Percentiles rank a stretch among this genome's conserved stretches.
Evolutionary conservation across 1,140 invertebrate genomes (phyloP).

Genomic region (Drosophila sp.): DNA sequence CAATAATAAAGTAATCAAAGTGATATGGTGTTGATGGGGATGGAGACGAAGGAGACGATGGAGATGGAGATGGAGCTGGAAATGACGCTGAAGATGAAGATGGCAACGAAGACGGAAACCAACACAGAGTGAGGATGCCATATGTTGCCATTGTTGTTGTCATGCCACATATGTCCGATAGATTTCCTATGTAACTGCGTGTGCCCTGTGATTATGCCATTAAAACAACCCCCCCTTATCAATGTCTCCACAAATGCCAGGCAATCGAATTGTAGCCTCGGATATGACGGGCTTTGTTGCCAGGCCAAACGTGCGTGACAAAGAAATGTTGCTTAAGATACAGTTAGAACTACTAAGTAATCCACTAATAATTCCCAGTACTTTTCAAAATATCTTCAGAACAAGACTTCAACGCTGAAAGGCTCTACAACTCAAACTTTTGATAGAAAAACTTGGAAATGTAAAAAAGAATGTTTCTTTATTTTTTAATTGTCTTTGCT

Average conservation of each 20-base stretch:
- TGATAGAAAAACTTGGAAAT: too few relatives aligned
- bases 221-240: constrained; percentile 46
- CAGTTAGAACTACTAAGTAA: constrained; percentile 21
- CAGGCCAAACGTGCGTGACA: constrained; percentile 7
- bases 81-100: constrained; percentile 23
- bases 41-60: constrained; percentile 28
- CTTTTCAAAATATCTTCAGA: background rate
- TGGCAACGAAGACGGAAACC: too few relatives aligned
- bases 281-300: constrained; percentile 30
- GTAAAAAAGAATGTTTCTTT: background rate
- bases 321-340: constrained; percentile 6
- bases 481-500: too few relatives aligned
- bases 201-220: constrained; percentile 67
- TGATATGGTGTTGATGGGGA: constrained; percentile 75
- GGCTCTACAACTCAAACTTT: too few relatives aligned
- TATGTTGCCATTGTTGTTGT: constrained; percentile 57
- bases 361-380: background rate
- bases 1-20: constrained; percentile 82
- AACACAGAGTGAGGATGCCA: background rate
- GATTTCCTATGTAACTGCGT: constrained; percentile 17
- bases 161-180: constrained; percentile 56
- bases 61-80: background rate
- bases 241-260: background rate
- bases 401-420: background rate
- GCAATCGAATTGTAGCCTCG: constrained; percentile 70